Evolutionary conservation across 2,113 vertebrate species (phyloP).

Genomic region (Prolemur simus): DNA sequence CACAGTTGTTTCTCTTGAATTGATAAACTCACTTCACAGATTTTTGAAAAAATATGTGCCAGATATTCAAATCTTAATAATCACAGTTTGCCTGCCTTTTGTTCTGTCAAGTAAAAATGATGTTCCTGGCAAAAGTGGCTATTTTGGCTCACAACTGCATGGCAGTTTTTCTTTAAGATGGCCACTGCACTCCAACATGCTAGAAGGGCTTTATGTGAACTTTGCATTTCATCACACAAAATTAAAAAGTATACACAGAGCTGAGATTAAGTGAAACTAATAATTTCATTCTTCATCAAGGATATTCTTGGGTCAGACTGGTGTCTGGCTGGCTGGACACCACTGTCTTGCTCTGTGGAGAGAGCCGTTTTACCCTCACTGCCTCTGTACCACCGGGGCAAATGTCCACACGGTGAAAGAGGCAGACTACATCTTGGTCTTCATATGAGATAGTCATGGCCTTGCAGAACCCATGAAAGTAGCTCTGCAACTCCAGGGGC

Average conservation of each 20-base stretch:
- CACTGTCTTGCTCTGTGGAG: accelerated
- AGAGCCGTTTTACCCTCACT: not conserved
- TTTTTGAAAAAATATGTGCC: not conserved
- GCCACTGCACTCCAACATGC: accelerated
- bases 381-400: not conserved
- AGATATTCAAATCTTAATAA: not conserved
- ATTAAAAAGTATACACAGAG: not conserved
- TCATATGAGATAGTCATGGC: not conserved
- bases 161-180: accelerated
- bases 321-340: not conserved
- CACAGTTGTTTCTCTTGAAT: not conserved
- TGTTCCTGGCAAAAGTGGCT: not conserved
- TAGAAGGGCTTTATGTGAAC: accelerated
- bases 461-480: not conserved
- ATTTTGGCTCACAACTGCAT: not conserved
- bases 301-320: not conserved
- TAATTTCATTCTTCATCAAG: not conserved
- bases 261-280: accelerated
- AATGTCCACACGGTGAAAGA: not conserved
- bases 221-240: accelerated
- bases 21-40: not conserved
- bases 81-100: not conserved
- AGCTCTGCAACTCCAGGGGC: not conserved
- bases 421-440: too few species aligned
- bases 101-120: not conserved